A percentile compares a stretch with the other conserved stretches of the same genome.
Evolutionary conservation across 2,797 vertebrate genomes (phyloP).

Genomic region (Girardinus metallicus): DNA sequence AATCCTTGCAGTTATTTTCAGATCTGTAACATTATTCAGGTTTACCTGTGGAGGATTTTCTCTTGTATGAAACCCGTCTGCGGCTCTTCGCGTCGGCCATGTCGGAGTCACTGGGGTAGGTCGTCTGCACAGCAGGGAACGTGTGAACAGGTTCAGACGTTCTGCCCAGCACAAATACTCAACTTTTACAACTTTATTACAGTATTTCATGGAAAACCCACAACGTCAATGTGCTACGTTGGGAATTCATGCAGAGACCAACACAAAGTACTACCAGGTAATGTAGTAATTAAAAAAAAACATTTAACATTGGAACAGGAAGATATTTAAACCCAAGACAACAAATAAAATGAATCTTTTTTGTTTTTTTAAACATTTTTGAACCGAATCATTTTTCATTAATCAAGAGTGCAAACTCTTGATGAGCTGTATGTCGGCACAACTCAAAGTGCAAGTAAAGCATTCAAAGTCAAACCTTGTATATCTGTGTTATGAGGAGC

Average conservation of each 20-base stretch:
- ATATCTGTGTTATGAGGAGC: neutral
- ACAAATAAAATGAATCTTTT: no score
- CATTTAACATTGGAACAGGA: no score
- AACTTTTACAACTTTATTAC: neutral
- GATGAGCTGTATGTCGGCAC: neutral
- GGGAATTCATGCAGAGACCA: neutral
- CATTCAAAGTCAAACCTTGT: neutral
- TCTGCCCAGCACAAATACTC: neutral
- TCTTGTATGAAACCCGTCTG: constrained; percentile 86
- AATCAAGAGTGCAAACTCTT: no score
- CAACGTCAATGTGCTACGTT: neutral
- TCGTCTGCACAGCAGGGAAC: constrained; percentile 24
- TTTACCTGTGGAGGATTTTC: constrained; percentile 89
- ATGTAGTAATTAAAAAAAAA: no score
- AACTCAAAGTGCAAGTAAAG: neutral
- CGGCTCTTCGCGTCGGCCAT: constrained; percentile 82
- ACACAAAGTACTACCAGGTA: neutral
- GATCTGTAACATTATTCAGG: neutral
- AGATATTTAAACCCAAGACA: no score
- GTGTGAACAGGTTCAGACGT: neutral
- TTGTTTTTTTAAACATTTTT: no score
- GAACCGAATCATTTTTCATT: no score
- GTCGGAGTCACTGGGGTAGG: constrained; percentile 73
- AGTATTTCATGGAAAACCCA: neutral
- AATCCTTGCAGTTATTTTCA: no score